Percentiles rank a stretch among this genome's conserved stretches.
These are phyloP conservation scores for Episyrphus balteatus DNA, from an alignment of 1,140 invertebrate species.

Conservation along the genomic window DNA sequence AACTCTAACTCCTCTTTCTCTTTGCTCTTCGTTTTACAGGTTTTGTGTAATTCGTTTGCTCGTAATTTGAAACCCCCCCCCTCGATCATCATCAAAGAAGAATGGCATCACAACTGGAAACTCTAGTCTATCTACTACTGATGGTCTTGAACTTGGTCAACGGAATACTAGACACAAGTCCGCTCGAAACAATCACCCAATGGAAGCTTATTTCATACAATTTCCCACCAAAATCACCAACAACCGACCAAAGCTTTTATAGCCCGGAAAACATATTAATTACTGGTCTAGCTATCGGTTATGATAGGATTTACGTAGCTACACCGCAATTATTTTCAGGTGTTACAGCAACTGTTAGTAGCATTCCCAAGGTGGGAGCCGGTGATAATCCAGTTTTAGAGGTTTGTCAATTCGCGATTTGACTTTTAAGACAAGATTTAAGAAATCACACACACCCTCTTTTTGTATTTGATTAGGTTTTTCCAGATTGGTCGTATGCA, in stretches of 20 bases:
- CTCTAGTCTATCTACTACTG: no score
- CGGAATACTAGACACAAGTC: no score
- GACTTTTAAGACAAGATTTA: not conserved
- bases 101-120: no score
- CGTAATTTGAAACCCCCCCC: no score
- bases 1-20: no score
- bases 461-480: slow-evolving; percentile 42
- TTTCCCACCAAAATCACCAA: slow-evolving; percentile 42
- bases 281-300: slow-evolving; percentile 59
- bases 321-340: slow-evolving; percentile 58
- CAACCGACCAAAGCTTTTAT: slow-evolving; percentile 42
- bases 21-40: no score
- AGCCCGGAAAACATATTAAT: slow-evolving; percentile 59
- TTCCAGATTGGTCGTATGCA: slow-evolving; percentile 71
- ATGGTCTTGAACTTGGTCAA: no score
- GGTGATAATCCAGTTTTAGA: slow-evolving; percentile 55
- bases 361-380: slow-evolving; percentile 47
- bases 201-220: slow-evolving; percentile 61
- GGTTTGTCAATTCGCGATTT: slow-evolving; percentile 24
- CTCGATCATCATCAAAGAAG: no score
- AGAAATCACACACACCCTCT: not conserved
- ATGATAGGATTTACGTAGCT: slow-evolving; percentile 59
- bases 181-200: slow-evolving; percentile 55
- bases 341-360: slow-evolving; percentile 58
- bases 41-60: no score